Evolutionary conservation across 2,113 vertebrate genomes (phyloP), one percentile per base, ranked within the genome.

Genomic region (Mus spicilegus): DNA sequence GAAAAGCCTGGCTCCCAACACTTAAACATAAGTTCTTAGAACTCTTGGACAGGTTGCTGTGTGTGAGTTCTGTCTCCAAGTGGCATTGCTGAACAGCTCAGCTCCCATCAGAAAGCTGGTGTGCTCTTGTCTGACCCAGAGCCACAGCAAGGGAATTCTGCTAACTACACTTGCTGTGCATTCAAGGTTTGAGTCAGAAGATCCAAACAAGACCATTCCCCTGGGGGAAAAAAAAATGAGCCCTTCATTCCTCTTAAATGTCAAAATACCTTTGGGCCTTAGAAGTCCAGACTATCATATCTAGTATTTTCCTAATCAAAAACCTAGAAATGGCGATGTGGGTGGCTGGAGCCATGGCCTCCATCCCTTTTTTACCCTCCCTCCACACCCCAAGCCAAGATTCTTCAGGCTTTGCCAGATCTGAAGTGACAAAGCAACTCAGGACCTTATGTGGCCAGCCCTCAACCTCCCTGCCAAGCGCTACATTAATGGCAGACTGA

Each of bases 1-100:
- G 96, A 98, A 97, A 98, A 96, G 88, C 80, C 95, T 96, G 69
- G 3, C 91, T 87, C 88, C 95, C 92, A 97, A 96, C 95, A 97
- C 80, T 97, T 97, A 98, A 98, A 98, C 97, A 97, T 98, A 98
- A 98, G 98, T 98, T 98, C 98, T 98, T 98, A 98, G 98, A 99
- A 98, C 98, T 92, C 94, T 84, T 98, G 98, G 98, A 97, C 97
- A 98, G 94, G 91, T 97, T 98, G 97, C 97, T 97, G 92, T 93
- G 91, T 96, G 95, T 98, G 97, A 98, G 97, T 97, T 93, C 95
- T 94, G 91, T 96, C 97, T 97, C 98, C 98, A 98, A 98, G 96
- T 90, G 95, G 95, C 97, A 96, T 98, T 99, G 98, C 98, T 98
- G 98, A 98, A 98, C 95, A 98, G 93, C 90, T 75, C 96, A 93